These are phyloP conservation scores for Eilema griseolum DNA, from an alignment of 2,888 invertebrate species.

Conservation along the genomic window DNA sequence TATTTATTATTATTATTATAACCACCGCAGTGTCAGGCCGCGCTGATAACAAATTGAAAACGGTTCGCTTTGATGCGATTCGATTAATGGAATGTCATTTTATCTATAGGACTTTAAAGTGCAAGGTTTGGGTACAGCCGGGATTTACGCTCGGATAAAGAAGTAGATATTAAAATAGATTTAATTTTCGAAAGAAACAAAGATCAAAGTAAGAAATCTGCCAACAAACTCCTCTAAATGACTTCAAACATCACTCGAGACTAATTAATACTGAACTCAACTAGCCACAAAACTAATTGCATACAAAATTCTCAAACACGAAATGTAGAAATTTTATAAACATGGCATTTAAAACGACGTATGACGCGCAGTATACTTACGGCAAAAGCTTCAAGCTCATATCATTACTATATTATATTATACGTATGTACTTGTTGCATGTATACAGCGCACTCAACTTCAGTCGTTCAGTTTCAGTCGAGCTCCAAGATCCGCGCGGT, in stretches of 20 bases:
- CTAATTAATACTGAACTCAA: background rate
- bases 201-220: background rate
- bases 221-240: background rate
- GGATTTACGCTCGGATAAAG: too few species aligned
- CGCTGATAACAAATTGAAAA: too few species aligned
- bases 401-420: constrained; percentile 28
- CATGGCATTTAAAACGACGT: constrained; percentile 16
- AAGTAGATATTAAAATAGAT: background rate
- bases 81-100: too few species aligned
- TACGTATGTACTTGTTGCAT: constrained; percentile 70
- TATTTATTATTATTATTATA: too few species aligned
- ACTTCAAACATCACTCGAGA: background rate
- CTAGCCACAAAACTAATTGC: background rate
- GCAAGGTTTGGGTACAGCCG: too few species aligned
- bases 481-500: constrained; percentile 47
- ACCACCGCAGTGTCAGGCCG: too few species aligned
- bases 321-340: constrained; percentile 12
- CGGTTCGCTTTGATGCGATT: too few species aligned
- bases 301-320: background rate
- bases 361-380: constrained; percentile 27
- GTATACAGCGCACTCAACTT: constrained; percentile 52
- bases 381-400: constrained; percentile 27
- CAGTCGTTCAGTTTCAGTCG: constrained; percentile 56
- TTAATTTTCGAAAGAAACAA: background rate
- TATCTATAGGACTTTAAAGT: too few species aligned